Evolutionary conservation across 64 coral and sea anemone genomes (phyloP), one percentile per base, ranked within the genome.

Genomic region (Montipora capricornis): DNA sequence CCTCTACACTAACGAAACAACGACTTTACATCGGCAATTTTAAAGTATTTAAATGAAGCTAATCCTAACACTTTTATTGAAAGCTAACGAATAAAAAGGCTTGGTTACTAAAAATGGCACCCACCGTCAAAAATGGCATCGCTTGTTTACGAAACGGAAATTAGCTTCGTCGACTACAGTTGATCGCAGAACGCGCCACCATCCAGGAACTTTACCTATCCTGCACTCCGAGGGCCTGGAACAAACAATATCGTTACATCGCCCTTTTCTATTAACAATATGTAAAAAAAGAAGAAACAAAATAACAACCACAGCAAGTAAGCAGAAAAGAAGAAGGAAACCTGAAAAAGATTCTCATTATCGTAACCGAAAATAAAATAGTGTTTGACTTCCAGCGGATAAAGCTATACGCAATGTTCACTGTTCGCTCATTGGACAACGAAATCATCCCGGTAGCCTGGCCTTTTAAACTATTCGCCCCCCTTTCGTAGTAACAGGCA

Each of bases 321-420:
- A 71, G 5, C 68, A 71, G 68, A 71, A 71, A 71, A 71, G 68
- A 71, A 71, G 68, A 71, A 71, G 8, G 68, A 71, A 71, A 71
- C 16, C 68, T 71, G 53, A 71, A 71, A 64, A 71, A 71, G 3
- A 71, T 3, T 71, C 68, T 71, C 68, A 71, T 71, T 16, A 71
- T 22, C 7, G 16, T 71, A 71, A 19, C 68, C 15, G 68, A 71
- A 71, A 37, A 71, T 19, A 71, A 71, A 3, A 71, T 57, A 57
- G 6, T 57, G 11, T 57, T 57, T 57, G 53, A 57, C 6, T 57
- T 57, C 53, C 11, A 57, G 53, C 53, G 53, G 11, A 57, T 11
- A 57, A 57, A 11, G 53, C 11, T 57, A 57, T 57, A 57, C 0
- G 5, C 5, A 71, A 71, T 71, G 68, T 71, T 71, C 10, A 71